Evolutionary conservation across 1,140 invertebrate genomes (phyloP).

Genomic region (Zaprionus davidi): DNA sequence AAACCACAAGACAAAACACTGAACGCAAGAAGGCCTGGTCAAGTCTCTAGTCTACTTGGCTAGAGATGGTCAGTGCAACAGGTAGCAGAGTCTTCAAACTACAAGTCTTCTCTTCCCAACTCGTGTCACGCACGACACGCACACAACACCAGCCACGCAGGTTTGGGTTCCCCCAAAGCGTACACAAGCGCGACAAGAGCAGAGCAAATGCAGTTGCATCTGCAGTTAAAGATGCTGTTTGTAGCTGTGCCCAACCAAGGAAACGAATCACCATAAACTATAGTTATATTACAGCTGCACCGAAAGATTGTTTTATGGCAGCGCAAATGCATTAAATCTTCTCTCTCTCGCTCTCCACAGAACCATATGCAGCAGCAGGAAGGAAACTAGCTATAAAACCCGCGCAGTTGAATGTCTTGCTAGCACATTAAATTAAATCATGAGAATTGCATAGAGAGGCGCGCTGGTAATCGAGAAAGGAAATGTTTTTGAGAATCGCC

Average conservation of each 20-base stretch:
- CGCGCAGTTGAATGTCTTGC: not conserved
- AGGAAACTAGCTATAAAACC: constrained; percentile 7
- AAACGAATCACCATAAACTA: constrained; percentile 44
- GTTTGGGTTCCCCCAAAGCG: not conserved
- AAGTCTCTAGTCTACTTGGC: constrained; percentile 6
- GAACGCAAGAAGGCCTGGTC: constrained; percentile 1
- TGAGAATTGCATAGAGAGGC: constrained; percentile 37
- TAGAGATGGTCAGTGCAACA: not conserved
- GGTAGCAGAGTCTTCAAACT: not conserved
- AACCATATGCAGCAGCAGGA: constrained; percentile 10
- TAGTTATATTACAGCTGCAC: constrained; percentile 25
- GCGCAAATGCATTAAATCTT: constrained; percentile 19
- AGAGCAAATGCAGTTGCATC: constrained; percentile 11
- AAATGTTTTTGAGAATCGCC: not conserved
- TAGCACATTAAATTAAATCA: constrained; percentile 15
- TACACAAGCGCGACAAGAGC: constrained; percentile 7
- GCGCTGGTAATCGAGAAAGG: not conserved
- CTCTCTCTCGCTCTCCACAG: not conserved
- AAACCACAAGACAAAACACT: constrained; percentile 50
- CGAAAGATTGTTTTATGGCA: constrained; percentile 23
- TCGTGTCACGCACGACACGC: constrained; percentile 7
- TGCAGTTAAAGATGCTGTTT: not conserved
- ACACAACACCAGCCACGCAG: not conserved
- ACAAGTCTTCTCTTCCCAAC: not conserved
- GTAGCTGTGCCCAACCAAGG: constrained; percentile 1